Base-by-base conservation (phyloP, 23 tunicate species). In the Styela clava region DNA sequence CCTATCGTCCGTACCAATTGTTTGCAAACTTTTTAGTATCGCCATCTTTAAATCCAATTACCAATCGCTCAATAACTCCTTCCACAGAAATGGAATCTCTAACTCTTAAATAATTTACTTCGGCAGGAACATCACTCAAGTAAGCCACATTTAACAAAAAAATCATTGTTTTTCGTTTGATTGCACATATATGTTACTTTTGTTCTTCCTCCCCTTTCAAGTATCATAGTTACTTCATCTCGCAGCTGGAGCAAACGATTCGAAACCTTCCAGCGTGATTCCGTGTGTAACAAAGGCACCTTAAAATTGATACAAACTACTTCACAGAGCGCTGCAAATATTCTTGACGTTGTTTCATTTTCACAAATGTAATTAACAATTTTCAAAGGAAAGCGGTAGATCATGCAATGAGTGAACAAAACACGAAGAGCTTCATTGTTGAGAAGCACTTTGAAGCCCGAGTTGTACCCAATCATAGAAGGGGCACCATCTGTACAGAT, bases 401-500 rank as follows among this genome's bases (percentile, higher is more conserved):
- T 78, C 83, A 78, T 78, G 83, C 88, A 68, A 78, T 85, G 83
- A 34, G 78, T 78, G 69, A 37, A 44, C 33, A 83, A 76, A 22
- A 83, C 82, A 73, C 27, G 37, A 31, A 78, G 83, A 31, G 92
- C 69, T 33, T 74, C 65, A 77, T 87, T 79, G 25, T 74, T 82
- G 0, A 87, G 79, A 35, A 82, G 74, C 5, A 74, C 69, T 78
- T 79, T 71, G 73, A 79, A 86, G 71, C 85, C 85, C 26, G 90
- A 86, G 21, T 63, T 79, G 64, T 84, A 86, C 29, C 90, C 85
- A 80, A 86, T 84, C 90, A 79, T 86, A 24, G 90, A 84, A 62
- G 90, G 81, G 71, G 90, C 90, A 63, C 90, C 81, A 73, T 80
- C 74, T 33, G 90, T 86, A 80, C 90, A 86, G 71, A 87, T 78